Conservation (phyloP, 1,140 invertebrate genomes). For the Pteromalus puparum region DNA sequence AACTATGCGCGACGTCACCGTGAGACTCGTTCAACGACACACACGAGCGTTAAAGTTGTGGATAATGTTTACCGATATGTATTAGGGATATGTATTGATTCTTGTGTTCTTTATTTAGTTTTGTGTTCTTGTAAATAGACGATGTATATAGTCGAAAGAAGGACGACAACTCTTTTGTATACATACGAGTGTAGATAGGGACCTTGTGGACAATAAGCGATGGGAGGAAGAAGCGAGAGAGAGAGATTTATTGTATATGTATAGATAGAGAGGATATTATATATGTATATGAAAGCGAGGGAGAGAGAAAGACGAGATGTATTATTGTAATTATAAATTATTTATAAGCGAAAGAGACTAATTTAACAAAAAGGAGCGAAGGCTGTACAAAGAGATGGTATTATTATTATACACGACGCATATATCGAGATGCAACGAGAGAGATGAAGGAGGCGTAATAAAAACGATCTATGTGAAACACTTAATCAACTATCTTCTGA, state of each 20-base stretch:
- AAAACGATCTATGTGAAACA: conserved; percentile 61
- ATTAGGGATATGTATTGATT: background rate
- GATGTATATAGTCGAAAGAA: conserved; percentile 55
- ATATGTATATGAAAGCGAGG: conserved; percentile 49
- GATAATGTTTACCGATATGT: background rate
- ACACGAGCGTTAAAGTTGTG: background rate
- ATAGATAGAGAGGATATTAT: conserved; percentile 28
- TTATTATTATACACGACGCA: conserved; percentile 56
- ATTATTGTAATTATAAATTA: conserved; percentile 62
- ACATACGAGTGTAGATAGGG: conserved; percentile 54
- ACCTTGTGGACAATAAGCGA: conserved; percentile 65
- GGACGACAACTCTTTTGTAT: conserved; percentile 51
- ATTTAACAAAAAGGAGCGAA: conserved; percentile 59
- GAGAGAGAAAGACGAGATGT: conserved; percentile 46
- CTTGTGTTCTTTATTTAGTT: background rate
- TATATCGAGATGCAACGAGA: conserved; percentile 54
- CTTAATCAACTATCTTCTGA: conserved; percentile 45
- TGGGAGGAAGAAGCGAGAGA: conserved; percentile 8
- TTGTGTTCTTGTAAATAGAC: conserved; percentile 5
- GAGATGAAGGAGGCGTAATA: conserved; percentile 53
- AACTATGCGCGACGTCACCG: background rate
- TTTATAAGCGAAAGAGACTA: conserved; percentile 69
- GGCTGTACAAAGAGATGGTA: conserved; percentile 65
- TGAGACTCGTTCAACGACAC: too few relatives aligned
- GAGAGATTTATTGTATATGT: conserved; percentile 10